These are phyloP conservation scores for Ectropis crepuscularia DNA, from an alignment of 2,888 invertebrate genomes.

Conservation along the genomic window DNA sequence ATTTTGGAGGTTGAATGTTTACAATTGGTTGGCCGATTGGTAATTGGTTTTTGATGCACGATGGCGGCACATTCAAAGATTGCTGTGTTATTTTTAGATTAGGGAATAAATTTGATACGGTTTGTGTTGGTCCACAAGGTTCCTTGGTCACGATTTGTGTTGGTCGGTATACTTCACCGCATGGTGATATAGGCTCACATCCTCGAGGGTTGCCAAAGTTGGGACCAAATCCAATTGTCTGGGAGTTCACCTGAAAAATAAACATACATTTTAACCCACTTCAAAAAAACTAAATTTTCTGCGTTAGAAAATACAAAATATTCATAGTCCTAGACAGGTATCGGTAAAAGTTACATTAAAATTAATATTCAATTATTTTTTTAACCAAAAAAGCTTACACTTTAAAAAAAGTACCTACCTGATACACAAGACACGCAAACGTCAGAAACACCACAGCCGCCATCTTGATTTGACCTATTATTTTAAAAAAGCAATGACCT, in stretches of 20 bases:
- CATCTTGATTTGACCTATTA: slow-evolving; percentile 41
- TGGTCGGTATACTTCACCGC: background rate
- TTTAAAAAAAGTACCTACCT: slow-evolving; percentile 42
- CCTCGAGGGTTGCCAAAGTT: slow-evolving; percentile 1
- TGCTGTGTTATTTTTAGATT: no score
- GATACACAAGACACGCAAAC: slow-evolving; percentile 42
- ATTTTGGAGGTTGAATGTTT: background rate
- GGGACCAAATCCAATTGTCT: slow-evolving; percentile 28
- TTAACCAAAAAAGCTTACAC: no score
- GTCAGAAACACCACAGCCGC: slow-evolving; percentile 39
- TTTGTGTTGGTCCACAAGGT: slow-evolving; percentile 3
- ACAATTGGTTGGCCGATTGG: background rate
- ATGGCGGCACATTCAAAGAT: background rate
- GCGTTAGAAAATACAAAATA: no score
- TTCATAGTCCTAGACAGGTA: no score
- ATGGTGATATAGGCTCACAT: slow-evolving; percentile 9
- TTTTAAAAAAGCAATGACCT: slow-evolving; percentile 13
- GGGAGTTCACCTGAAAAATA: slow-evolving; percentile 43
- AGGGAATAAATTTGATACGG: background rate
- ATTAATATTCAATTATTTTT: no score
- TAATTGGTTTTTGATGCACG: background rate
- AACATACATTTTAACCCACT: background rate
- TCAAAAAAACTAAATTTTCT: no score
- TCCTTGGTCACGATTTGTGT: slow-evolving; percentile 6
- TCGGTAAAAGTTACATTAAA: no score